phyloP scores from a whole-genome alignment of 2,888 invertebrate genomes.

The Stenodera caucasica region DNA sequence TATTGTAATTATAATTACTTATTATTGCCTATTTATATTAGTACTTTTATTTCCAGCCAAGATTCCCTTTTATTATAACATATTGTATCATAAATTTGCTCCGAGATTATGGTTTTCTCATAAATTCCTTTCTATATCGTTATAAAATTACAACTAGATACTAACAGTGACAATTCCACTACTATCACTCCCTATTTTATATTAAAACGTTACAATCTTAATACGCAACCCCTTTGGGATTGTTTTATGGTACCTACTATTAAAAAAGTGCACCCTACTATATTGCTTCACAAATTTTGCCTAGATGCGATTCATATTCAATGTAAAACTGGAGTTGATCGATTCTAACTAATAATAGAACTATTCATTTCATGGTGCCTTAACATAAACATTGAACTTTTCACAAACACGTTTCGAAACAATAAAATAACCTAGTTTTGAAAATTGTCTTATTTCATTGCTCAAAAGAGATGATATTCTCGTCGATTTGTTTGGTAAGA shows the following conservation, averaged over 20 bases:
- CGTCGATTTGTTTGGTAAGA: too few relatives aligned
- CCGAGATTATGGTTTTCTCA: background rate
- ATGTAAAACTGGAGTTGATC: background rate
- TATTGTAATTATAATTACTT: background rate
- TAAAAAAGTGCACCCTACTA: background rate
- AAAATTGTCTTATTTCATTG: too few relatives aligned
- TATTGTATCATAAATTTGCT: background rate
- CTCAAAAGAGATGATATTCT: too few relatives aligned
- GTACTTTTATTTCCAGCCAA: background rate
- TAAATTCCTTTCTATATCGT: background rate
- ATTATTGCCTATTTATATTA: background rate
- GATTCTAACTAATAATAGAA: too few relatives aligned
- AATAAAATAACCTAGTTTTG: too few relatives aligned
- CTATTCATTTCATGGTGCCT: background rate
- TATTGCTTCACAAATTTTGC: background rate
- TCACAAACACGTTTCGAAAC: too few relatives aligned
- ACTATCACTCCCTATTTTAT: background rate
- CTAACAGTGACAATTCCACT: background rate
- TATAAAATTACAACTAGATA: background rate
- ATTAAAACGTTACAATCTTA: conserved; percentile 4
- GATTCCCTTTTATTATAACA: background rate
- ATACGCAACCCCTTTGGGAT: background rate
- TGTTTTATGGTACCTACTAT: background rate
- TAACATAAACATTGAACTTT: background rate
- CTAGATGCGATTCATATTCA: background rate